Conservation (phyloP, 2,888 invertebrate genomes). For the Leucania comma region DNA sequence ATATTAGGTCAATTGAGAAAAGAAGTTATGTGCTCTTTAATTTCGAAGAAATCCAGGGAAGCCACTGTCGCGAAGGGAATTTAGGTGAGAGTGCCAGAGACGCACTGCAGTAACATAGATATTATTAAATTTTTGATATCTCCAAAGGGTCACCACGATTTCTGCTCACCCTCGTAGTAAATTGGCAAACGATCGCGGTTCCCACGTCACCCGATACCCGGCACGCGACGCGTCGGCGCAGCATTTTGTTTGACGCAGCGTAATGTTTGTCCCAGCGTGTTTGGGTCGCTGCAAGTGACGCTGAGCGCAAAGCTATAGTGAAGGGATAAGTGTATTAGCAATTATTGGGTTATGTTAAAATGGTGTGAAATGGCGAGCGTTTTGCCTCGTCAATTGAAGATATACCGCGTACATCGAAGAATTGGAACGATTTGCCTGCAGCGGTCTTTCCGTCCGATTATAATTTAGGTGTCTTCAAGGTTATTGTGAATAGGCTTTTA, state of each 20-base stretch:
- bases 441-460: no score
- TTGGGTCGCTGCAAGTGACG: conserved; percentile 46
- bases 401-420: no score
- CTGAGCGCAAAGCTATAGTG: conserved; percentile 40
- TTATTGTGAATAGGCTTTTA: no score
- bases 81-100: no score
- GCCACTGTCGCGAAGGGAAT: no score
- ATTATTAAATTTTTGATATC: background rate
- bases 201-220: conserved; percentile 64
- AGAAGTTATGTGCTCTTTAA: no score
- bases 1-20: no score
- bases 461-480: no score
- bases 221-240: conserved; percentile 60
- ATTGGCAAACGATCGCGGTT: conserved; percentile 59
- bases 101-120: no score
- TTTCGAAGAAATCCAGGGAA: no score
- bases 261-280: conserved; percentile 11
- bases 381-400: no score
- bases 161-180: conserved; percentile 42
- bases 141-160: background rate
- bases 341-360: conserved; percentile 3
- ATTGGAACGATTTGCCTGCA: no score
- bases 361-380: background rate
- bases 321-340: conserved; percentile 32
- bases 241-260: conserved; percentile 42